These are phyloP conservation scores for Gnathonemus longibarbis DNA, from an alignment of 2,113 vertebrate species.

Conservation along the genomic window DNA sequence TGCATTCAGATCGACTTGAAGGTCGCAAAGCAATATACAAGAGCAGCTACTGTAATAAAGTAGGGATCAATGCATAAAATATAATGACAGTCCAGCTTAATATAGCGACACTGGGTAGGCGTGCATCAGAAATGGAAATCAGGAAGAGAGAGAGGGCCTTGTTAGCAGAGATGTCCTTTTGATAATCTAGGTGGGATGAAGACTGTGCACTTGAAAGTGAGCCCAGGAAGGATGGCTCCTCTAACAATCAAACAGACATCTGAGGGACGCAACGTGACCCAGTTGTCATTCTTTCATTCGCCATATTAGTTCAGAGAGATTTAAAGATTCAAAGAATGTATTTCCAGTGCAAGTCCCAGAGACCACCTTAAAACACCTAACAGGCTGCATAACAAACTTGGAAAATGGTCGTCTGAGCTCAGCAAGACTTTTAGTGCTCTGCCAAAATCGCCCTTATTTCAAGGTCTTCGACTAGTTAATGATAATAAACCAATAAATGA, in stretches of 20 bases:
- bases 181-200: background rate
- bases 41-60: background rate
- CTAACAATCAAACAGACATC: constrained; percentile 3
- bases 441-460: background rate
- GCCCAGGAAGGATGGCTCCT: background rate
- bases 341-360: background rate
- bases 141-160: background rate
- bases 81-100: background rate
- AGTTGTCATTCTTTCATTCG: background rate
- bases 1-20: constrained; percentile 77
- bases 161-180: constrained; percentile 11
- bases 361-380: background rate
- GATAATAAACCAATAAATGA: background rate
- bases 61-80: constrained; percentile 5
- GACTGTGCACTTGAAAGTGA: background rate
- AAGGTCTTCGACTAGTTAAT: background rate
- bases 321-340: background rate
- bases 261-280: background rate
- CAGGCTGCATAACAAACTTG: background rate
- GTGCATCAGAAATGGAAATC: background rate
- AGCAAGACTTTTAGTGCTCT: background rate
- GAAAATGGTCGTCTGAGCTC: background rate
- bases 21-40: constrained; percentile 60
- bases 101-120: background rate
- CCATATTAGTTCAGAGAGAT: background rate